phyloP scores from a whole-genome alignment of 2,888 invertebrate species.

The Leucoptera coffeella region DNA sequence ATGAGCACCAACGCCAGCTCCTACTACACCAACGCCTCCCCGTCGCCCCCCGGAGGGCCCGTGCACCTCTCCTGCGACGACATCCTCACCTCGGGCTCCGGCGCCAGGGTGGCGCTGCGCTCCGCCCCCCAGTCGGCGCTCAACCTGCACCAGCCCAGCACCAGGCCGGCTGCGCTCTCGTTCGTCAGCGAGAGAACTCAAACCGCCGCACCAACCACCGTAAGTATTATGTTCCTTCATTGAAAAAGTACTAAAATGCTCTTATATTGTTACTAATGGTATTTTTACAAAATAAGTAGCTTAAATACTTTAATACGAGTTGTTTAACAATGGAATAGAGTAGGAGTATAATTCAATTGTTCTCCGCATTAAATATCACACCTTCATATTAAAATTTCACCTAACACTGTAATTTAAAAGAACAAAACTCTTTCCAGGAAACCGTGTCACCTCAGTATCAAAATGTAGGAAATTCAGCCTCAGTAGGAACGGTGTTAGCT shows the following conservation, averaged over 20 bases:
- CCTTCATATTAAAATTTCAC: not conserved
- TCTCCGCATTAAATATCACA: too few species aligned
- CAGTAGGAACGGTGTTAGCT: slow-evolving; percentile 47
- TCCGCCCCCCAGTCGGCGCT: slow-evolving; percentile 44
- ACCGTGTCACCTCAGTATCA: slow-evolving; percentile 40
- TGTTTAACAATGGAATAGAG: too few species aligned
- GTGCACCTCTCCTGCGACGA: slow-evolving; percentile 43
- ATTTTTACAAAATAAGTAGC: too few species aligned
- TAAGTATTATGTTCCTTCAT: too few species aligned
- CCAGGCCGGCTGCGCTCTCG: slow-evolving; percentile 2
- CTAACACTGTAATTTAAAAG: not conserved
- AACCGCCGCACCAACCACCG: slow-evolving; percentile 10
- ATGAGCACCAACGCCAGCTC: slow-evolving; percentile 47
- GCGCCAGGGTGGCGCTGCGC: slow-evolving; percentile 24
- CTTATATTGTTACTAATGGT: too few species aligned
- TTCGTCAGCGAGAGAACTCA: slow-evolving; percentile 24
- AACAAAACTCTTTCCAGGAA: slow-evolving; percentile 29
- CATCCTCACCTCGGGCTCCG: slow-evolving; percentile 29
- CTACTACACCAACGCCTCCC: slow-evolving; percentile 58
- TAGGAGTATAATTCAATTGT: too few species aligned
- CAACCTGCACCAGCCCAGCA: slow-evolving; percentile 35
- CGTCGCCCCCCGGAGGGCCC: slow-evolving; percentile 47
- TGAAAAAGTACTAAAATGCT: too few species aligned
- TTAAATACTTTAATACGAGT: too few species aligned
- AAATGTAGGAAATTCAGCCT: slow-evolving; percentile 29